Evolutionary conservation across 2,113 vertebrate species (phyloP).

Genomic region (Cyprinodon brontotheroides): DNA sequence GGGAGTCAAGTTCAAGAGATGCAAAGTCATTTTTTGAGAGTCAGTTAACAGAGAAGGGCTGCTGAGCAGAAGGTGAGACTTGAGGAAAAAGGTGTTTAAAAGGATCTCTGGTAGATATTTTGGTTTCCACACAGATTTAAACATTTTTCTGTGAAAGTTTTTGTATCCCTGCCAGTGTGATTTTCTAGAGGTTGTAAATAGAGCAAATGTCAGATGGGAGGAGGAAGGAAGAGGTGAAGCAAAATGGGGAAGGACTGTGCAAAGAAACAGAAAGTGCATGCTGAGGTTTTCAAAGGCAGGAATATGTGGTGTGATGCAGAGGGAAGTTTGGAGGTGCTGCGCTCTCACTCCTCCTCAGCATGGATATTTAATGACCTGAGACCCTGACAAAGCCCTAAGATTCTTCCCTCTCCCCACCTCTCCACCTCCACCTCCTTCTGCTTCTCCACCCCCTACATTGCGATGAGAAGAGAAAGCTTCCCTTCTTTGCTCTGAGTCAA

Average conservation of each 20-base stretch:
- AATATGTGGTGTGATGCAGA: slow-evolving; percentile 40
- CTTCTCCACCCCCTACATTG: slow-evolving; percentile 61
- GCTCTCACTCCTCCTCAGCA: slow-evolving; percentile 63
- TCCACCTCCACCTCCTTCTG: slow-evolving; percentile 52
- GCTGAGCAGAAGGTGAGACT: slow-evolving; percentile 6
- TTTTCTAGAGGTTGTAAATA: slow-evolving; percentile 50
- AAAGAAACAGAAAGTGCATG: slow-evolving; percentile 18
- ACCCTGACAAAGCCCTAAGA: slow-evolving; percentile 54
- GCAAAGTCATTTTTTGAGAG: slow-evolving; percentile 53
- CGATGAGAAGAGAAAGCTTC: slow-evolving; percentile 50
- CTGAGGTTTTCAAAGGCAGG: slow-evolving; percentile 31
- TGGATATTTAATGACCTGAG: slow-evolving; percentile 76
- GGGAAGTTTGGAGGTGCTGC: slow-evolving; percentile 61
- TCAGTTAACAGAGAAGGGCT: slow-evolving; percentile 28
- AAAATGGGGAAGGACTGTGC: slow-evolving; percentile 34
- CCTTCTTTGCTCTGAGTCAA: slow-evolving; percentile 52
- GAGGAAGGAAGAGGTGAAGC: slow-evolving; percentile 18
- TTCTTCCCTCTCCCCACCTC: slow-evolving; percentile 24
- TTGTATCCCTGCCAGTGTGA: slow-evolving; percentile 19
- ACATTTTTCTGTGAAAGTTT: background rate
- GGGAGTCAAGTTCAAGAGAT: slow-evolving; percentile 3
- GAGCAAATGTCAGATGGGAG: slow-evolving; percentile 21
- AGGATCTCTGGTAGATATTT: slow-evolving; percentile 39
- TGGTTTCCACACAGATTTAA: slow-evolving; percentile 20
- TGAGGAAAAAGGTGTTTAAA: background rate